phyloP scores from a whole-genome alignment of 2,797 vertebrate genomes.

The Hippopotamyrus pictus region DNA sequence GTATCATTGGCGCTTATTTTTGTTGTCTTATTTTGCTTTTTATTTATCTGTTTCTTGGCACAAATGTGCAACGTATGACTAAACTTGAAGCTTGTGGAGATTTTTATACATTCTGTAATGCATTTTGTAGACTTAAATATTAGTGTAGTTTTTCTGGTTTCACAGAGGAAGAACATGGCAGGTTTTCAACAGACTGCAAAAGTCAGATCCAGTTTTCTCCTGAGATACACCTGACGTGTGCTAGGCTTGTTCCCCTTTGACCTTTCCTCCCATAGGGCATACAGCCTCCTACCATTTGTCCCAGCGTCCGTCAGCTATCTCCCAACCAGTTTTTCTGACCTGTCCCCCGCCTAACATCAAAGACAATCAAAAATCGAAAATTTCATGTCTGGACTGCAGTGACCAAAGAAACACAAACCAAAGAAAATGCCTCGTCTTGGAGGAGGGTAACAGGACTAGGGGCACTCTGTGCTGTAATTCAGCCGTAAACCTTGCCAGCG shows the following conservation, averaged over 20 bases:
- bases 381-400: neutral
- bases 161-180: constrained; percentile 50
- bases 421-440: neutral
- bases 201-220: constrained; percentile 57
- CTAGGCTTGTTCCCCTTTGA: neutral
- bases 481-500: neutral
- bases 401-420: neutral
- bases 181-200: constrained; percentile 52
- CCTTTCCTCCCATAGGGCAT: neutral
- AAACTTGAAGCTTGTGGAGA: neutral
- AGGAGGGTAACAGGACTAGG: neutral
- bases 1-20: neutral
- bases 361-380: neutral
- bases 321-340: neutral
- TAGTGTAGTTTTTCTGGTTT: constrained; percentile 17
- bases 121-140: neutral
- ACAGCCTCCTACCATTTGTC: neutral
- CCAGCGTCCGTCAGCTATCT: neutral
- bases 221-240: constrained; percentile 26
- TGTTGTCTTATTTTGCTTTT: neutral
- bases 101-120: constrained; percentile 10
- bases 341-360: neutral
- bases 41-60: neutral
- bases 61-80: neutral
- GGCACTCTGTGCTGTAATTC: neutral